These are phyloP conservation scores for Halichoerus grypus DNA, from an alignment of 2,113 vertebrate species.

Conservation along the genomic window DNA sequence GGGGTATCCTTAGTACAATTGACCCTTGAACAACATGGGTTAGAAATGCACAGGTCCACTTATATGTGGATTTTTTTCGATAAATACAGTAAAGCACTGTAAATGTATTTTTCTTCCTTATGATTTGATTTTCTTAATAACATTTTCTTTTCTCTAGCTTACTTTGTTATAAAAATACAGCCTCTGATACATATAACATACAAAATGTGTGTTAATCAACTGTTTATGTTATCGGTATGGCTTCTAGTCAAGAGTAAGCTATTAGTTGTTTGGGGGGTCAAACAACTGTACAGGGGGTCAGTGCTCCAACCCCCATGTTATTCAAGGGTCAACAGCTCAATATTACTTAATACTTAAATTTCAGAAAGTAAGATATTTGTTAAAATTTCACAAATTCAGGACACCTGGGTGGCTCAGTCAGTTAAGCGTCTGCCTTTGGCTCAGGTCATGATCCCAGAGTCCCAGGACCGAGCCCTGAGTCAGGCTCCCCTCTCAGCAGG, in stretches of 20 bases:
- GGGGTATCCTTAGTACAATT: neutral
- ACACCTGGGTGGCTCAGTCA: neutral
- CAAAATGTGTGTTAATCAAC: neutral
- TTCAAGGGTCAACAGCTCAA: neutral
- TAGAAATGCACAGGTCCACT: neutral
- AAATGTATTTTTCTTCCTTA: neutral
- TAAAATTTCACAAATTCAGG: neutral
- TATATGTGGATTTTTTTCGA: neutral
- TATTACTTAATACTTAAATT: neutral
- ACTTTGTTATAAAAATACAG: neutral
- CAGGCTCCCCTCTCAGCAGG: neutral
- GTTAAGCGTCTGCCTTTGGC: neutral
- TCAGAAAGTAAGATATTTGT: neutral
- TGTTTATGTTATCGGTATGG: neutral
- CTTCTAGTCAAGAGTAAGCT: neutral
- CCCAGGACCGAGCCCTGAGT: neutral
- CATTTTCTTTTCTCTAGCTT: neutral
- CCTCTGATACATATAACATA: neutral
- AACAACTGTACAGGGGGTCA: neutral
- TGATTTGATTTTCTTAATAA: neutral
- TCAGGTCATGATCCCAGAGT: neutral
- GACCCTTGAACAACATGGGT: neutral
- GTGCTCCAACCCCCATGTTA: neutral
- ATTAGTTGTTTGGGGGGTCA: neutral
- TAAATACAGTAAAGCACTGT: neutral